Conservation (phyloP, 2,797 vertebrate genomes). For the Danio jaintianensis region DNA sequence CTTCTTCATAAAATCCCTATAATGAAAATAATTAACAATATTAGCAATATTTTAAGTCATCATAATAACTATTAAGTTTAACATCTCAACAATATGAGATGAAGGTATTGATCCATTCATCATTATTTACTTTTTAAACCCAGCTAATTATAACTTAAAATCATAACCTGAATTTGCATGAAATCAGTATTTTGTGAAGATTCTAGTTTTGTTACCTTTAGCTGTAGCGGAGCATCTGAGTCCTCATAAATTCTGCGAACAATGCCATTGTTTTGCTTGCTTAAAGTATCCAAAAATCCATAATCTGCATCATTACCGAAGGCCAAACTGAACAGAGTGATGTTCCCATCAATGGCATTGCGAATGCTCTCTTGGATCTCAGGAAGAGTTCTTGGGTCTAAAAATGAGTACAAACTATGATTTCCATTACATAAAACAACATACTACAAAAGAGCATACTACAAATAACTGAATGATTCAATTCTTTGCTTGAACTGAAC, state of each 20-base stretch:
- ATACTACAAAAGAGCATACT: too few species aligned
- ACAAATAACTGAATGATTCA: too few species aligned
- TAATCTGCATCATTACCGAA: slow-evolving; percentile 87
- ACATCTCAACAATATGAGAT: not conserved
- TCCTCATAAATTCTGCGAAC: slow-evolving; percentile 89
- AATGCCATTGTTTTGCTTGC: slow-evolving; percentile 85
- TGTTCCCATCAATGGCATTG: slow-evolving; percentile 72
- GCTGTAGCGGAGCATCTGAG: slow-evolving; percentile 86
- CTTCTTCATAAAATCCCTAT: slow-evolving; percentile 90
- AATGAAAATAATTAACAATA: slow-evolving; percentile 25
- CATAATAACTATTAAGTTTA: not conserved
- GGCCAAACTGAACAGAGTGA: slow-evolving; percentile 87
- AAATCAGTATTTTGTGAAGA: not conserved
- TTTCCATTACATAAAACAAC: not conserved
- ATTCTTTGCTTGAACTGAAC: too few species aligned
- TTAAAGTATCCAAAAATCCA: slow-evolving; percentile 88
- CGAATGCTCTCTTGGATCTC: slow-evolving; percentile 80
- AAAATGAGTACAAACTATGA: not conserved
- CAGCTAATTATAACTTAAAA: too few species aligned
- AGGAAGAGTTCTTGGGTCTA: slow-evolving; percentile 57
- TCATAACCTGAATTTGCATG: not conserved
- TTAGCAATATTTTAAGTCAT: not conserved
- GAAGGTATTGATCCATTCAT: too few species aligned
- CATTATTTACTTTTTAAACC: too few species aligned
- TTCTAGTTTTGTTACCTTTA: slow-evolving; percentile 61